Evolutionary conservation across 2,113 vertebrate species (phyloP), one percentile per base, ranked within the genome.

Genomic region (Clarias gariepinus): DNA sequence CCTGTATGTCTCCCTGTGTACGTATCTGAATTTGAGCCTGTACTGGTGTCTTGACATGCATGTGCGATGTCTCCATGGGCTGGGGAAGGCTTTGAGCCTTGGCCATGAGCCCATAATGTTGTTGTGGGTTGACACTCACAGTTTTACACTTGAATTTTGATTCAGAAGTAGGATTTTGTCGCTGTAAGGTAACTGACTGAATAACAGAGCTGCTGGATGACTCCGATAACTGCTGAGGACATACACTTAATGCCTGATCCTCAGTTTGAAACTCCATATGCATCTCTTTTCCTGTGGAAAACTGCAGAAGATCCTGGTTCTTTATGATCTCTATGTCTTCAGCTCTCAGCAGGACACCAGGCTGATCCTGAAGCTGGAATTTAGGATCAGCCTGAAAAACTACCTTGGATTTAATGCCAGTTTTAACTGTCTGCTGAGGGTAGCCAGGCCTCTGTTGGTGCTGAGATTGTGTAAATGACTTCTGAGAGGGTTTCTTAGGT

Each of bases 401-500:
- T 23, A 47, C 47, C 11, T 74, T 66, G 41, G 47, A 60, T n/a
- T 86, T 18, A 16, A 55, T 18, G 0, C 16, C 52, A 64, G 61
- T 3, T 33, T 85, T 76, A 71, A 61, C 30, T 71, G 88, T 83
- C n/a, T 89, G 66, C 36, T 58, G 83, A 66, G 13, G 53, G 28
- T 19, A 84, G 11, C 58, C 55, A 73, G 79, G 16, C 1, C 6
- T 68, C 33, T 77, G 41, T 53, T 84, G 78, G 61, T 25, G 71
- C 41, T 81, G 53, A 64, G 78, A 33, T 21, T 87, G 85, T 79
- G 33, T 71, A 52, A 2, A 41, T 52, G 1, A 25, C 74, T 69
- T 77, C 71, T 55, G 25, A 78, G 33, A 82, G 36, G 18, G 2
- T 80, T 80, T 64, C 47, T 66, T 80, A 68, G 23, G 53, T 77